Percentiles rank a stretch among this genome's conserved stretches.
Conservation (phyloP, 1,140 invertebrate species). For the Drosophila seguyi region DNA sequence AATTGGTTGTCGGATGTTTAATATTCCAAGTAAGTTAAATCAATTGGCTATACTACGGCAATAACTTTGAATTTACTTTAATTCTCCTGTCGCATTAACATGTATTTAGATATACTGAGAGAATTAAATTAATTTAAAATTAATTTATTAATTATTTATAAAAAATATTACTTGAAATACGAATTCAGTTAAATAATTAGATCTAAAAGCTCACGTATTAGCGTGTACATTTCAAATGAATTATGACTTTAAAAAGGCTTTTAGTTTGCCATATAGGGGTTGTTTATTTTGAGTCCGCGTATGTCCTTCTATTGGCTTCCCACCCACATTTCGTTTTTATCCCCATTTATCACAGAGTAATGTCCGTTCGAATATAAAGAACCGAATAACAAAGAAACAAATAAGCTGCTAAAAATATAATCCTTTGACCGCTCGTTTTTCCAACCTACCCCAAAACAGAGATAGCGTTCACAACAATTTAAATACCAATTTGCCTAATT, state of each 20-base stretch:
- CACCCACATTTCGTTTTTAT: constrained; percentile 35
- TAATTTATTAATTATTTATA: too few species aligned
- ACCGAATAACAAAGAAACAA: constrained; percentile 51
- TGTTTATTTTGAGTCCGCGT: background rate
- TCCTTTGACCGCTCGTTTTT: constrained; percentile 25
- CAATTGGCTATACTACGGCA: background rate
- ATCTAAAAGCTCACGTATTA: too few species aligned
- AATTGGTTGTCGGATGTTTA: background rate
- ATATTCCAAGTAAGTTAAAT: background rate
- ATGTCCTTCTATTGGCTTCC: background rate
- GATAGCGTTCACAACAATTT: constrained; percentile 62
- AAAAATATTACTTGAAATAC: background rate
- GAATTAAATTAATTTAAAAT: too few species aligned
- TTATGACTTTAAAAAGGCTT: background rate
- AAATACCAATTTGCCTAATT: constrained; percentile 82
- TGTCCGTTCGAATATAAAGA: constrained; percentile 31
- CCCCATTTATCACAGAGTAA: constrained; percentile 41
- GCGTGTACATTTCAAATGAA: too few species aligned
- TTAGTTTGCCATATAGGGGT: background rate
- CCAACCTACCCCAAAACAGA: constrained; percentile 60
- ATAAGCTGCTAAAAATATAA: constrained; percentile 54
- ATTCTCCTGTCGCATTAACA: background rate
- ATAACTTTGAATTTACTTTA: background rate
- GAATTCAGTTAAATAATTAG: too few species aligned
- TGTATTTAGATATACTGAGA: background rate